Percentiles rank a stretch among this genome's conserved stretches.
Conservation (phyloP, 1,140 invertebrate genomes). For the Lordiphosa collinella region DNA sequence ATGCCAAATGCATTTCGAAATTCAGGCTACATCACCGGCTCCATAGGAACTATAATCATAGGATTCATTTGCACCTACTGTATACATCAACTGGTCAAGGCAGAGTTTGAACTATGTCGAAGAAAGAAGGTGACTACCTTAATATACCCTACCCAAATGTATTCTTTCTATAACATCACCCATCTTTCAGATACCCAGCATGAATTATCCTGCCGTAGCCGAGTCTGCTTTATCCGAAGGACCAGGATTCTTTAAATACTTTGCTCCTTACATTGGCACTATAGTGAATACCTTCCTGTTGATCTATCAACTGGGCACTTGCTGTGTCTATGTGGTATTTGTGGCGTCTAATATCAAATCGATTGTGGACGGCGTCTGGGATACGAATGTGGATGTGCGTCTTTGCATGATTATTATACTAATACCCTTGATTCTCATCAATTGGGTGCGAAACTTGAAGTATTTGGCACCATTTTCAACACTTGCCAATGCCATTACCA, state of each 20-base stretch:
- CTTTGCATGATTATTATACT: slow-evolving; percentile 85
- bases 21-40: slow-evolving; percentile 86
- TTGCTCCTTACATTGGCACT: slow-evolving; percentile 84
- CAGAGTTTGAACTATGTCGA: slow-evolving; percentile 86
- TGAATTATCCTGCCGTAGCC: slow-evolving; percentile 86
- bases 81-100: slow-evolving; percentile 86
- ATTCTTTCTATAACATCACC: not conserved
- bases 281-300: slow-evolving; percentile 86
- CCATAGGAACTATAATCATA: slow-evolving; percentile 85
- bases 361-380: slow-evolving; percentile 80
- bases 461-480: slow-evolving; percentile 87
- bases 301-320: slow-evolving; percentile 92
- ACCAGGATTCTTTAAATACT: slow-evolving; percentile 82
- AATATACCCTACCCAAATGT: not conserved
- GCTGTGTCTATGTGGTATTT: slow-evolving; percentile 94
- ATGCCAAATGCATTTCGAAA: slow-evolving; percentile 92
- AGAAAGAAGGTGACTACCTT: slow-evolving; percentile 78
- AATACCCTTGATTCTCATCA: slow-evolving; percentile 86
- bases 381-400: slow-evolving; percentile 80
- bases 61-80: slow-evolving; percentile 89
- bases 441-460: slow-evolving; percentile 86
- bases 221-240: slow-evolving; percentile 86
- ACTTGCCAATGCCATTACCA: slow-evolving; percentile 85
- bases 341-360: slow-evolving; percentile 86
- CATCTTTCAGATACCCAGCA: slow-evolving; percentile 81